phyloP scores from a whole-genome alignment of 2,888 invertebrate species.

The Caenorhabditis wallacei region DNA sequence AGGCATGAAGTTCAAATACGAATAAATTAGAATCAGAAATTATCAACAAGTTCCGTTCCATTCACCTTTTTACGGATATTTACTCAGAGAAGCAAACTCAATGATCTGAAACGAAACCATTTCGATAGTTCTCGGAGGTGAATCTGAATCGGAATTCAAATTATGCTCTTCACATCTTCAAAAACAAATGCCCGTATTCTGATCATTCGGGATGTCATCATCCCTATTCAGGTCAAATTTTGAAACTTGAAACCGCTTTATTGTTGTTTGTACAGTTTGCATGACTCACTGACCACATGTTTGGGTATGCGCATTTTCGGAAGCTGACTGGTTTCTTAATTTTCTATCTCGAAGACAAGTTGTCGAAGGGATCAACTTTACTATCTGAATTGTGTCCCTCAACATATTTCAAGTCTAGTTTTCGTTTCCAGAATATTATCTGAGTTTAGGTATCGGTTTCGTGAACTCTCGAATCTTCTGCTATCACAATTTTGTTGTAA shows the following conservation, averaged over 20 bases:
- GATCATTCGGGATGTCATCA: neutral
- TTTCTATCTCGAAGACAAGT: neutral
- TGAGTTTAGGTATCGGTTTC: neutral
- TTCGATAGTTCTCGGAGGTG: neutral
- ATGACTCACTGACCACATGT: conserved; percentile 29
- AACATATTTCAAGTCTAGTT: no score
- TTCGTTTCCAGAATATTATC: neutral
- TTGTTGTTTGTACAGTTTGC: conserved; percentile 31
- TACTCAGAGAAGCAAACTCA: neutral
- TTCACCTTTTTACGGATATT: conserved; percentile 6
- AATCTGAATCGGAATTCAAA: neutral
- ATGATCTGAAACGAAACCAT: conserved; percentile 11
- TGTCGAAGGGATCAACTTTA: neutral
- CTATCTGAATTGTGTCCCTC: neutral
- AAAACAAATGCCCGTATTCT: neutral
- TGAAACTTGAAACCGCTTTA: conserved; percentile 18
- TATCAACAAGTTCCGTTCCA: conserved; percentile 24
- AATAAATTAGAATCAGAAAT: conserved; percentile 30
- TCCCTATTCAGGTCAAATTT: conserved; percentile 11
- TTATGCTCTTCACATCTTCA: neutral
- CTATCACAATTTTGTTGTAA: no score
- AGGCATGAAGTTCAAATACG: conserved; percentile 33
- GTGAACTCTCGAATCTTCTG: neutral
- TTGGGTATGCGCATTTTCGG: conserved; percentile 33
- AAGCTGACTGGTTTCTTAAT: conserved; percentile 22